Conservation (phyloP, 2,113 vertebrate genomes). For the Actenoides hombroni region DNA sequence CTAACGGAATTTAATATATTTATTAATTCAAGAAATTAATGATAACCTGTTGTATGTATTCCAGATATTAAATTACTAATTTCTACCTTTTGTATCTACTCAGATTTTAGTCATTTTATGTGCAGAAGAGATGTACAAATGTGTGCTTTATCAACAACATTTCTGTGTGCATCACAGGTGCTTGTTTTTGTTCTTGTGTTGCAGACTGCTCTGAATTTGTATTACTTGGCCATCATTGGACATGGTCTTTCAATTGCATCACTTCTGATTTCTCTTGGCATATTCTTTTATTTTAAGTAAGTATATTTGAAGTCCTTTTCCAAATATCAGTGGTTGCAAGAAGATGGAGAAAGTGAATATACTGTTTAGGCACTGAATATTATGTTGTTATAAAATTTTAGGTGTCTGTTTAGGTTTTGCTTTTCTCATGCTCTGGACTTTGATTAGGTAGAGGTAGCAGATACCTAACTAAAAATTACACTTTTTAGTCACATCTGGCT, state of each 20-base stretch:
- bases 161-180: not conserved
- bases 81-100: not conserved
- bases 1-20: not conserved
- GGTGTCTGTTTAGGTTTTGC: not conserved
- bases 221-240: slow-evolving; percentile 95
- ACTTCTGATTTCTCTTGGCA: slow-evolving; percentile 90
- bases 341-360: not conserved
- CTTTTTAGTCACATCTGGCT: not conserved
- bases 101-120: not conserved
- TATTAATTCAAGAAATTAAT: not conserved
- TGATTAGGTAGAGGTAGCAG: not conserved
- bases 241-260: slow-evolving; percentile 92
- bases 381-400: not conserved
- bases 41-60: not conserved
- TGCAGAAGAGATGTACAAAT: not conserved
- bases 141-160: not conserved
- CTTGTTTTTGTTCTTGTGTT: slow-evolving; percentile 57
- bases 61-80: not conserved
- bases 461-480: not conserved
- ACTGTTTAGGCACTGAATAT: not conserved
- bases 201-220: slow-evolving; percentile 93
- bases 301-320: slow-evolving; percentile 59
- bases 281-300: slow-evolving; percentile 99
- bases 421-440: not conserved
- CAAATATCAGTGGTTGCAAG: not conserved